These are phyloP conservation scores for Latrodectus hesperus DNA, from an alignment of 2,888 invertebrate genomes.

Conservation along the genomic window DNA sequence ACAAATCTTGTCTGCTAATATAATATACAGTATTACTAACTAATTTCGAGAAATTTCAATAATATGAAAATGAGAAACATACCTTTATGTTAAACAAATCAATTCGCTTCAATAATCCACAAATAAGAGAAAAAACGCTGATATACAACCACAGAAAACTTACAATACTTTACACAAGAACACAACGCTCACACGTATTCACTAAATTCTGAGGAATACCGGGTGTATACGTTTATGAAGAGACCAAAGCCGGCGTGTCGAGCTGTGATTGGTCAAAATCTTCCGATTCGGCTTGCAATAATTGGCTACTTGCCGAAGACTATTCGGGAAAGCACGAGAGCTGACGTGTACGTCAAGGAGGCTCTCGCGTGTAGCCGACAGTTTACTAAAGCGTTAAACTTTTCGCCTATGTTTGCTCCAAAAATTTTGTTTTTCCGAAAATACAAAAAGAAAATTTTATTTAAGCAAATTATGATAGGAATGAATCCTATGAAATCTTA, in stretches of 20 bases:
- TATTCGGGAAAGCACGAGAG: conserved; percentile 44
- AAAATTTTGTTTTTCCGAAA: neutral
- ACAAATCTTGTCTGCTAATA: no score
- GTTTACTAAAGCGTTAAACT: no score
- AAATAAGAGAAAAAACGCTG: no score
- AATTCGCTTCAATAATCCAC: no score
- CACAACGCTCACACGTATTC: no score
- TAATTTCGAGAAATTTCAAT: no score
- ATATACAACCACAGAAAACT: no score
- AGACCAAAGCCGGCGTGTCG: conserved; percentile 49
- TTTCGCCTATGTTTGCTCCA: no score
- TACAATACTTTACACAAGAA: no score
- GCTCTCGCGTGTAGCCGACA: neutral
- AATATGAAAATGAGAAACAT: no score
- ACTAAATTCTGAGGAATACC: conserved; percentile 11
- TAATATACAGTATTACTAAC: no score
- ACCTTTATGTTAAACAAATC: no score
- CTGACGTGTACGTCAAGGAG: conserved; percentile 50
- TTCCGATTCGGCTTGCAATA: conserved; percentile 34
- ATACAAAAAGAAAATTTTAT: neutral
- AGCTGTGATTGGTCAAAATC: conserved; percentile 47
- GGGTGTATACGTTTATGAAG: conserved; percentile 50
- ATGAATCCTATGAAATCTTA: neutral
- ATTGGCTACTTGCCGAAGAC: conserved; percentile 44
- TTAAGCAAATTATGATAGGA: neutral